Conservation (phyloP, 2,113 vertebrate genomes). For the Grallaria varia region DNA sequence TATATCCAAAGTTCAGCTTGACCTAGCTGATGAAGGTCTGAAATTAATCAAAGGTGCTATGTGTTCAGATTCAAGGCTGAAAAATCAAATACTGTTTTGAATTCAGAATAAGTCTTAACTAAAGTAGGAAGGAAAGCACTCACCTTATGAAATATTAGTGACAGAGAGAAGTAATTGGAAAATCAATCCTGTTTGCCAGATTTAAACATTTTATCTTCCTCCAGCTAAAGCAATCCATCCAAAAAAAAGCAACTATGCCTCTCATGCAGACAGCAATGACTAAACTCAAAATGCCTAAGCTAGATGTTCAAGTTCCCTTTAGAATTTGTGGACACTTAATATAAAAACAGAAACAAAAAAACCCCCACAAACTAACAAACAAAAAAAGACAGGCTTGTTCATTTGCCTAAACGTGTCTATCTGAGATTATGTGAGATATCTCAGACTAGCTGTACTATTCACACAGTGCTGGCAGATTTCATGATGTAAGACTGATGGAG, state of each 20-base stretch:
- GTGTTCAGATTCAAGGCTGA: not conserved
- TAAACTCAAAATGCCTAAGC: not conserved
- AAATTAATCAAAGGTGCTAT: not conserved
- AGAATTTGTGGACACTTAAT: not conserved
- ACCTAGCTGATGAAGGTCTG: not conserved
- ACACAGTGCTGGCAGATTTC: not conserved
- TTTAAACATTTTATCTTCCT: not conserved
- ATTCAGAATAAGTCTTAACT: not conserved
- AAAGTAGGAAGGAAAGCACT: not conserved
- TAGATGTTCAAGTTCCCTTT: not conserved
- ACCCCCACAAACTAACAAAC: too few species aligned
- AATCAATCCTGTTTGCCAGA: not conserved
- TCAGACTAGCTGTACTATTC: not conserved
- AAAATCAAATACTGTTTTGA: not conserved
- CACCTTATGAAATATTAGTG: not conserved
- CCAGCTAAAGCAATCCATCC: not conserved
- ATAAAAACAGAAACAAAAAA: too few species aligned
- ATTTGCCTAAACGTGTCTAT: not conserved
- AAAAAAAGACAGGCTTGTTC: fast-evolving
- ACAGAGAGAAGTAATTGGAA: not conserved
- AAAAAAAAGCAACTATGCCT: not conserved
- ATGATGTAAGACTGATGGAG: not conserved
- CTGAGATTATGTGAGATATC: not conserved
- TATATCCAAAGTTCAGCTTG: not conserved
- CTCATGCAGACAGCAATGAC: not conserved